Evolutionary conservation across 2,113 vertebrate species (phyloP).

Genomic region (Scytalopus superciliaris): DNA sequence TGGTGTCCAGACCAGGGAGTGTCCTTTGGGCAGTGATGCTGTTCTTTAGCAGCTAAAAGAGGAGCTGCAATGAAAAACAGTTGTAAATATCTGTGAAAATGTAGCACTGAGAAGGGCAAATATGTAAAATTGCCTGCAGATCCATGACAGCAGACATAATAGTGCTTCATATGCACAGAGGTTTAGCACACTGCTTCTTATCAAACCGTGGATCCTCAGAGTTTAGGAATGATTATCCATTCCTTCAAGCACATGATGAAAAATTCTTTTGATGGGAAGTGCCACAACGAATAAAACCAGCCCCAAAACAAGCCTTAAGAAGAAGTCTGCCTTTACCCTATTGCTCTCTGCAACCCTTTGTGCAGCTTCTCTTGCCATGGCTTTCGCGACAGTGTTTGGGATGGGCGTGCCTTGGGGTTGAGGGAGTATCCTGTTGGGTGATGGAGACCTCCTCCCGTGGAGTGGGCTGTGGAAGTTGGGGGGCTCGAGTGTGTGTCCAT

Average conservation of each 20-base stretch:
- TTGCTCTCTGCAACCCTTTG: conserved; percentile 88
- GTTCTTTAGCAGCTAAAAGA: not conserved
- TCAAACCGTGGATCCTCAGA: not conserved
- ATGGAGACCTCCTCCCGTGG: conserved; percentile 83
- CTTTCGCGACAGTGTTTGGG: conserved; percentile 90
- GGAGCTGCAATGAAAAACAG: not conserved
- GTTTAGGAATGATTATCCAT: not conserved
- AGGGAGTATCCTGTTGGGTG: conserved; percentile 93
- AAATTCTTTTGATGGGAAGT: not conserved
- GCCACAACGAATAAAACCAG: accelerated
- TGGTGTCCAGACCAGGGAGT: not conserved
- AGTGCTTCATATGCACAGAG: not conserved
- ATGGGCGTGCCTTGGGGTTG: conserved; percentile 93
- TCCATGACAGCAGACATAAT: not conserved
- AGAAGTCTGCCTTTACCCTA: conserved; percentile 74
- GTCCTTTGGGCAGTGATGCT: not conserved
- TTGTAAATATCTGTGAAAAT: not conserved
- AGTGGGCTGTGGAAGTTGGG: conserved; percentile 70
- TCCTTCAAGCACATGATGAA: not conserved
- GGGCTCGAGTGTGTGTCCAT: conserved; percentile 82
- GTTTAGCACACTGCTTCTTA: not conserved
- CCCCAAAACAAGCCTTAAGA: not conserved
- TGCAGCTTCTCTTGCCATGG: conserved; percentile 94
- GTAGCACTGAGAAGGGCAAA: not conserved
- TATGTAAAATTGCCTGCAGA: not conserved